Evolutionary conservation across 2,888 invertebrate species (phyloP), one percentile per base, ranked within the genome.

Genomic region (Antitype chi): DNA sequence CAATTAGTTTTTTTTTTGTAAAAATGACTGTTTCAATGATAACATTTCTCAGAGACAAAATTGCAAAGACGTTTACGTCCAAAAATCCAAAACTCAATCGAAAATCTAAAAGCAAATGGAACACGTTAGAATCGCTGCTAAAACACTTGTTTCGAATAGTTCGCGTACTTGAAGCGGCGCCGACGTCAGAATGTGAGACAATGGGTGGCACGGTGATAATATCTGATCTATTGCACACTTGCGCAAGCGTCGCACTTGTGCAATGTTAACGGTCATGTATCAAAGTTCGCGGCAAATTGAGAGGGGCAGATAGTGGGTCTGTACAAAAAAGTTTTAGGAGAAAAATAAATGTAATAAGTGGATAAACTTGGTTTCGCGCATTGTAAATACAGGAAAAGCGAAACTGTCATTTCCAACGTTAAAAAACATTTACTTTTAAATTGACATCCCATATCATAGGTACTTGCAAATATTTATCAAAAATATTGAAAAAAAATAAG

Each of bases 171-270:
- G 74, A 74, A 74, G 20, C 25, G 66, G 71, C 84, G 84, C 85
- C 25, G 66, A 70, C 84, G 84, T 85, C 88, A 89, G 88, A 89
- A 89, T 87, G 85, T 81, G n/a, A 88, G 84, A 90, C 91, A 91
- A 91, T 91, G 80, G 86, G 85, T 85, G 85, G 66, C 82, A 84
- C 70, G 74, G 17, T 62, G 79, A 79, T 88, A 85, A 79, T 71
- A 80, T 84, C 76, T 71, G 81, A 81, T 85, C 81, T 78, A 78
- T 83, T 81, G 77, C 78, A 71, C 25, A 69, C 76, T 89, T 88
- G 82, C 66, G 83, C 82, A 87, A 84, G 67, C 72, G 76, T 85
- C 70, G 52, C 25, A 68, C 75, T 68, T 82, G 72, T 64, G 78
- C 81, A 80, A 87, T 72, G 76, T 81, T 81, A 80, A 76, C 74